Percentiles rank a stretch among this genome's conserved stretches.
Evolutionary conservation across 2,113 vertebrate genomes (phyloP).

Genomic region (Corythoichthys haematopterus): DNA sequence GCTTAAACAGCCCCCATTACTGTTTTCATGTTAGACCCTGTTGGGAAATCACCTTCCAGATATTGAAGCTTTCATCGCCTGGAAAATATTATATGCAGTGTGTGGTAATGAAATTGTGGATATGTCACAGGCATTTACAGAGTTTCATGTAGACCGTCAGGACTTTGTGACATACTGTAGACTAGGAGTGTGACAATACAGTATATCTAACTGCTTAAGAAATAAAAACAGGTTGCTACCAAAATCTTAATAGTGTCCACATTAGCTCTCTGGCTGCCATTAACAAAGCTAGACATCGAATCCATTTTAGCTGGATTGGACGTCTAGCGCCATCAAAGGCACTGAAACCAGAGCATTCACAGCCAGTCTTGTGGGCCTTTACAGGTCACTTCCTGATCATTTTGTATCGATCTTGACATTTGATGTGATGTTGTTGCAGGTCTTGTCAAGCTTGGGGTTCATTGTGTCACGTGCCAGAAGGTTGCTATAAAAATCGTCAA

Average conservation of each 20-base stretch:
- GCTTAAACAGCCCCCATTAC: slow-evolving; percentile 15
- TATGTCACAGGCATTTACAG: slow-evolving; percentile 53
- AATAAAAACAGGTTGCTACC: no score
- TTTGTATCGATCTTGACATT: background rate
- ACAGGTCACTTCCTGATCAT: background rate
- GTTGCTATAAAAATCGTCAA: slow-evolving; percentile 97
- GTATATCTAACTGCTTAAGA: no score
- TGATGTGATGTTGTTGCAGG: slow-evolving; percentile 60
- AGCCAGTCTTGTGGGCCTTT: background rate
- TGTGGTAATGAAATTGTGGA: slow-evolving; percentile 46
- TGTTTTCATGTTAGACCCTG: slow-evolving; percentile 8
- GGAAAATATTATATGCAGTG: slow-evolving; percentile 28
- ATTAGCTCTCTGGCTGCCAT: no score
- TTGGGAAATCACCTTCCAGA: slow-evolving; percentile 50
- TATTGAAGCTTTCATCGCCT: slow-evolving; percentile 14
- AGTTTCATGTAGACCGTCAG: slow-evolving; percentile 30
- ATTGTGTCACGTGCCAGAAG: slow-evolving; percentile 94
- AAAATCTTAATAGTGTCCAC: no score
- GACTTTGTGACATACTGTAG: slow-evolving; percentile 23
- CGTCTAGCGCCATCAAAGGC: no score
- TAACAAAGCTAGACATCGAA: no score
- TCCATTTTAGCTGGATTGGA: no score
- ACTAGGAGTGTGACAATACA: no score
- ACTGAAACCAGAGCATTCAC: no score
- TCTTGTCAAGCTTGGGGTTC: slow-evolving; percentile 87